Base-by-base conservation (phyloP, 2,797 vertebrate species). In the Eleutherodactylus coqui region DNA sequence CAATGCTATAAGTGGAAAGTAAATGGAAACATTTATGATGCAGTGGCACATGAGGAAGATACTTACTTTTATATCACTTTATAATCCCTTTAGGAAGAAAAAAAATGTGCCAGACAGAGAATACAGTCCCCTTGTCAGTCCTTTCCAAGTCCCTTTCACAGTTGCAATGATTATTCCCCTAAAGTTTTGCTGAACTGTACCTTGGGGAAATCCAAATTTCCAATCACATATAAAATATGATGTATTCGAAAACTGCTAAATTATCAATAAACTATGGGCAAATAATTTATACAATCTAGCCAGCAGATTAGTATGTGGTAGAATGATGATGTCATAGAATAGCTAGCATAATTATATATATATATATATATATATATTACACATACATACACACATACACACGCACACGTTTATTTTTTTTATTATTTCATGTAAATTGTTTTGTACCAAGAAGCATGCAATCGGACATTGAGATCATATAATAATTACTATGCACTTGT, bases 1-100 rank as follows among this genome's bases (percentile, higher is more conserved):
- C 64, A 78, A n/a, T 49, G 75, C 82, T 77, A 67, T 69, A 53
- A 83, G 38, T 75, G 17, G 47, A 67, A 82, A 82, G 75, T 73
- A 73, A 43, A 80, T 80, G 41, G 53, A 80, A 80, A 64, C 78
- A 29, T 43, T 62, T 64, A 47, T 58, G 58, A 80, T 21, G 41
- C 78, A 64, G 38, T 11, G 14, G 75, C 45, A 43, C 27, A 80
- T 32, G 17, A 45, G 41, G 7, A 27, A 43, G 76, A 79, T 36
- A 32, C 55, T 78, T 21, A 78, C 29, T 78, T 78, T 58, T 55
- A 27, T 17, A 78, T 10, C 14, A 13, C 45, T 78, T 60, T 17
- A 60, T 16, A 53, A 79, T 41, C 67, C 64, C 34, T 69, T 67
- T 69, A 38, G 21, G 21, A 69, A 16, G 10, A 75, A 75, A 75